These are phyloP conservation scores for Hyles lineata DNA, from an alignment of 2,888 invertebrate genomes.

Conservation along the genomic window DNA sequence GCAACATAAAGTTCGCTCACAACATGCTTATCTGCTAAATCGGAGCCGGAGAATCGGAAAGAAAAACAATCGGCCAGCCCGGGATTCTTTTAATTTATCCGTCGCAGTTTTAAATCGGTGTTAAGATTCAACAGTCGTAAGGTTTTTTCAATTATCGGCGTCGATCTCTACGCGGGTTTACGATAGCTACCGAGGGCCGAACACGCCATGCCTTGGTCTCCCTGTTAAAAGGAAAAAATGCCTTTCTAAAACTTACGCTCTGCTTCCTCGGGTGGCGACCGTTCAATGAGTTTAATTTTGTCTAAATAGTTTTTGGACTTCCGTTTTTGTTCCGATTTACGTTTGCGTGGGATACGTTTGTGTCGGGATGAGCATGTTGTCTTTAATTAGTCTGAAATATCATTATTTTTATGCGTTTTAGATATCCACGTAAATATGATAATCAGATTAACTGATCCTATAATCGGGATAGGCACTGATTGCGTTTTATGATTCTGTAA, in stretches of 20 bases:
- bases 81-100: slow-evolving; percentile 82
- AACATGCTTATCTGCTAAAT: slow-evolving; percentile 75
- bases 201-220: slow-evolving; percentile 56
- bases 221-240: slow-evolving; percentile 45
- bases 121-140: slow-evolving; percentile 79
- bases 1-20: slow-evolving; percentile 75
- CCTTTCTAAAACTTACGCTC: slow-evolving; percentile 52
- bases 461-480: no score
- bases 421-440: no score
- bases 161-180: slow-evolving; percentile 73
- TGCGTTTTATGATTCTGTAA: no score
- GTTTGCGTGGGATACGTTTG: background rate
- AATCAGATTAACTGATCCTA: no score
- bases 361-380: no score
- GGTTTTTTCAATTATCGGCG: slow-evolving; percentile 79
- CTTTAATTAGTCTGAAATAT: no score
- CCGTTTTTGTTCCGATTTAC: slow-evolving; percentile 16
- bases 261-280: slow-evolving; percentile 43
- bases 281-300: slow-evolving; percentile 52
- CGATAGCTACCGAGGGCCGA: slow-evolving; percentile 72
- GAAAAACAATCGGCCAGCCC: slow-evolving; percentile 71
- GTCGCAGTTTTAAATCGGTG: slow-evolving; percentile 80
- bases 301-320: slow-evolving; percentile 36
- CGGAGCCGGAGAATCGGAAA: slow-evolving; percentile 66
- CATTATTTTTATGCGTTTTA: no score